phyloP scores from a whole-genome alignment of 1,140 invertebrate species.

The Aphis craccivora region DNA sequence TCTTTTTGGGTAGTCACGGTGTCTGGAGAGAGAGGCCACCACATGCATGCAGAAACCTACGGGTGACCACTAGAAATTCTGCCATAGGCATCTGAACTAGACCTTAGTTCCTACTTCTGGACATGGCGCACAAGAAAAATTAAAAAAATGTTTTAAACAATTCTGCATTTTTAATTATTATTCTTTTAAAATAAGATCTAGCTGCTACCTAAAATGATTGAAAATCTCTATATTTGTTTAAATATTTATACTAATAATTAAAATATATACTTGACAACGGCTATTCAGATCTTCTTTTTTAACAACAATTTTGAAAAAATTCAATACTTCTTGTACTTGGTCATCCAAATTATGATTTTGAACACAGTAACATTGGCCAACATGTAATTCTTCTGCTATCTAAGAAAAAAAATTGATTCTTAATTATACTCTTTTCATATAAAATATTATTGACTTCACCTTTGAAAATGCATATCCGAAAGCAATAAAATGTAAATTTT shows the following conservation, averaged over 20 bases:
- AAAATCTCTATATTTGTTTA: not conserved
- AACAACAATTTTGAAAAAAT: slow-evolving; percentile 71
- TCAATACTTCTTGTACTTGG: slow-evolving; percentile 71
- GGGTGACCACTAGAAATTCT: no score
- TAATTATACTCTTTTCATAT: not conserved
- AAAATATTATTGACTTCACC: slow-evolving; percentile 62
- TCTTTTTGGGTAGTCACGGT: no score
- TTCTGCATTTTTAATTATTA: no score
- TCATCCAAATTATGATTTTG: slow-evolving; percentile 65
- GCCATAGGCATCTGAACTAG: no score
- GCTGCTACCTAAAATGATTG: no score
- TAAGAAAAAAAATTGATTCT: slow-evolving; percentile 6
- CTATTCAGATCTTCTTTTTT: slow-evolving; percentile 72
- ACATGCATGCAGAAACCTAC: no score
- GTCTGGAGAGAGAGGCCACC: no score
- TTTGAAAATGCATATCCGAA: slow-evolving; percentile 65
- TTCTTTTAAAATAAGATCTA: no score
- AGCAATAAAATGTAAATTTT: slow-evolving; percentile 70
- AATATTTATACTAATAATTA: not conserved
- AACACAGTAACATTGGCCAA: slow-evolving; percentile 68
- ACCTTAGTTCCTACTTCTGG: no score
- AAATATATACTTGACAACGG: slow-evolving; percentile 68
- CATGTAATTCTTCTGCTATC: not conserved
- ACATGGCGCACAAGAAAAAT: no score
- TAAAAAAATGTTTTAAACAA: no score